phyloP scores from a whole-genome alignment of 1,140 invertebrate species.

The Latrodectus geometricus region DNA sequence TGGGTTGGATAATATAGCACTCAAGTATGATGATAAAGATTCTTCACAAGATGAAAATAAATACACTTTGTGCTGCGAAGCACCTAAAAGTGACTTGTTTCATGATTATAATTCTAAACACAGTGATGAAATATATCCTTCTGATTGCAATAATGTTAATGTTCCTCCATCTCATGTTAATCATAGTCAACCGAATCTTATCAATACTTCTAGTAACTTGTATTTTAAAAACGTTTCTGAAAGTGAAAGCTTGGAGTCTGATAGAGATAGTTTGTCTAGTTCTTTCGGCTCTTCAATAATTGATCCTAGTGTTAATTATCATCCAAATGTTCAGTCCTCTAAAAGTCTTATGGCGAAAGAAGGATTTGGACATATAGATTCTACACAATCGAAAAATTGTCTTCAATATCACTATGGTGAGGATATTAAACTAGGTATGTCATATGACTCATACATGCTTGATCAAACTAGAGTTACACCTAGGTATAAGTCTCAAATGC shows the following conservation, averaged over 20 bases:
- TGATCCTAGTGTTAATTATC: background rate
- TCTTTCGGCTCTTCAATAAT: background rate
- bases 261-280: background rate
- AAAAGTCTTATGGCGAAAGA: background rate
- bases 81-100: conserved; percentile 1
- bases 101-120: background rate
- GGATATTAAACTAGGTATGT: background rate
- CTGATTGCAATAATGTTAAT: background rate
- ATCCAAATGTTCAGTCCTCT: background rate
- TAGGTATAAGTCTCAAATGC: conserved; percentile 24
- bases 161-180: background rate
- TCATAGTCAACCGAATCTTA: background rate
- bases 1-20: conserved; percentile 33
- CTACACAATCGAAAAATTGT: background rate
- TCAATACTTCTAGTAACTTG: background rate
- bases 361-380: background rate
- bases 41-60: conserved; percentile 14
- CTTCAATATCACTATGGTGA: conserved; percentile 9
- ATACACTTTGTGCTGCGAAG: background rate
- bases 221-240: background rate
- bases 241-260: background rate
- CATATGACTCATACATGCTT: background rate
- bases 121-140: background rate
- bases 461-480: background rate
- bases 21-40: background rate